Evolutionary conservation across 2,797 vertebrate genomes (phyloP), one percentile per base, ranked within the genome.

Genomic region (Hemibagrus guttatus): DNA sequence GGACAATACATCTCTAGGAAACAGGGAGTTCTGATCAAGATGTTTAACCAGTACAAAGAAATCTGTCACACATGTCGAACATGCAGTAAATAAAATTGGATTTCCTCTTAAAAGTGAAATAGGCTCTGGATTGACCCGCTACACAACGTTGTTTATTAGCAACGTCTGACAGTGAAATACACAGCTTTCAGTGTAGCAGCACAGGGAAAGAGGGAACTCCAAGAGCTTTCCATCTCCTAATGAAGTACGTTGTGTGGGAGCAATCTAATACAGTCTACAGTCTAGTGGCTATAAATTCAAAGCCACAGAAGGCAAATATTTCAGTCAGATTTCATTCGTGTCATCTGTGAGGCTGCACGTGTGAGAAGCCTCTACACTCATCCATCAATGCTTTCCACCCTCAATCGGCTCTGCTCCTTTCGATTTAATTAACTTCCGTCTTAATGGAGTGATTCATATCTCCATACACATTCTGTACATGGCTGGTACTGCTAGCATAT

Each of bases 371-470:
- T 49, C 84, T 76, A 72, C 21, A 58, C 79, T 88, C 79, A 75
- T 86, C 59, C 31, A 90, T 89, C 85, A 86, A 46, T 23, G 52
- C 68, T 35, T 68, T 69, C 56, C 52, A 46, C 59, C 52, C 56
- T 42, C 49, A 75, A 64, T 81, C 23, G 14, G 59, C 46, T 78
- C 61, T 1, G 56, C 86, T 90, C 89, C 83, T 87, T 90, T 79
- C 69, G 79, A 87, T 88, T 89, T 80, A 91, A 91, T 91, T 90
- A 90, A 86, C 81, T 75, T 72, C 59, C 35, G 64, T 84, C 85
- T 89, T 89, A 89, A 86, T 87, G 68, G 88, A 83, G 84, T 71
- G 86, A 88, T 86, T 89, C 85, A 88, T 89, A 86, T 84, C 90
- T 86, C 74, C 76, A 61, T 63, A 81, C 78, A 75, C 76, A 88